These are phyloP conservation scores for Cynoglossus semilaevis DNA, from an alignment of 2,113 vertebrate species.

Conservation along the genomic window DNA sequence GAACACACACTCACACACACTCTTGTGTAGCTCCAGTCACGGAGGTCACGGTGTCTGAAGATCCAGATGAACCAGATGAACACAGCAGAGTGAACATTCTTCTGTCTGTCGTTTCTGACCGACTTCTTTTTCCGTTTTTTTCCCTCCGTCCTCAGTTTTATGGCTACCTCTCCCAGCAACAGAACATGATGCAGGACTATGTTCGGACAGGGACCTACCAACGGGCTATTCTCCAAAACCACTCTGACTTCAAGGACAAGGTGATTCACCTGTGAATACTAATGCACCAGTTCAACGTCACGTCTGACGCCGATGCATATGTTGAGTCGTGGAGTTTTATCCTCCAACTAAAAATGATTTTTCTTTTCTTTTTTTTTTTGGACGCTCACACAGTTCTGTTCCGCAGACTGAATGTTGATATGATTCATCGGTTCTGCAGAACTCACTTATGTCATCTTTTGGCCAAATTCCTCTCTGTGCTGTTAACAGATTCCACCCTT, in stretches of 20 bases:
- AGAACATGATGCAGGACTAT: conserved; percentile 99
- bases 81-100: too few species aligned
- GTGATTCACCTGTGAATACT: conserved; percentile 54
- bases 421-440: neutral
- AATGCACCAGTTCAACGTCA: too few species aligned
- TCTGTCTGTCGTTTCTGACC: neutral
- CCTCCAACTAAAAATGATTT: neutral
- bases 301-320: too few species aligned
- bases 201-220: conserved; percentile 97
- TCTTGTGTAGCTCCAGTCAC: neutral
- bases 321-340: too few species aligned
- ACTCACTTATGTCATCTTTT: neutral
- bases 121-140: neutral
- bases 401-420: too few species aligned
- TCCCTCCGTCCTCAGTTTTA: conserved; percentile 87
- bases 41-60: neutral
- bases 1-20: neutral
- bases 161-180: conserved; percentile 98
- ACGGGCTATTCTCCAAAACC: conserved; percentile 94
- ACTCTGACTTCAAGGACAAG: conserved; percentile 96
- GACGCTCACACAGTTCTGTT: neutral
- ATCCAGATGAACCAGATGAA: too few species aligned
- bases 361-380: neutral
- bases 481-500: neutral
- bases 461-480: neutral